phyloP scores from a whole-genome alignment of 2,797 vertebrate species.

The Periparus ater region DNA sequence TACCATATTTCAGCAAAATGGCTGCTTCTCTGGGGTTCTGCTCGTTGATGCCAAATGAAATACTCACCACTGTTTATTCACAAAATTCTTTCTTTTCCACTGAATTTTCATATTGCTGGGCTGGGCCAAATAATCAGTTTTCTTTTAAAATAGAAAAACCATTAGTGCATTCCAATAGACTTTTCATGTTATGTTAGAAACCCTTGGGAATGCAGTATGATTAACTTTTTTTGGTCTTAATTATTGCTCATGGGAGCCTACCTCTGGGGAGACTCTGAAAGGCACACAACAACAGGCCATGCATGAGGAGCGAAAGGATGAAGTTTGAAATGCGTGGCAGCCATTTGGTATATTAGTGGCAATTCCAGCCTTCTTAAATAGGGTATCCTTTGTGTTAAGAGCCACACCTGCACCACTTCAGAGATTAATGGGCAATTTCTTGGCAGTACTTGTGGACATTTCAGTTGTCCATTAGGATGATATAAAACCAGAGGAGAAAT shows the following conservation, averaged over 20 bases:
- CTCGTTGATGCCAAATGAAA: constrained; percentile 36
- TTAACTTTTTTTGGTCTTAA: constrained; percentile 13
- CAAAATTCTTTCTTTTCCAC: constrained; percentile 46
- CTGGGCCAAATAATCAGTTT: constrained; percentile 32
- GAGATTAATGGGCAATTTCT: constrained; percentile 20
- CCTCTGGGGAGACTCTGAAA: constrained; percentile 4
- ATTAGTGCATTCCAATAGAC: constrained; percentile 17
- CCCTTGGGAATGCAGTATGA: background rate
- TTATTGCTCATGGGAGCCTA: constrained; percentile 24
- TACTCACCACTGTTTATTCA: constrained; percentile 57
- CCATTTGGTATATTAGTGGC: background rate
- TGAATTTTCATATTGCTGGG: constrained; percentile 44
- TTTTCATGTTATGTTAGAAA: background rate
- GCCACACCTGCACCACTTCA: constrained; percentile 28
- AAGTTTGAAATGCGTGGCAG: background rate
- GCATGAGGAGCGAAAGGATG: background rate
- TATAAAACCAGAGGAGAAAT: background rate
- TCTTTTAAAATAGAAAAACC: constrained; percentile 35
- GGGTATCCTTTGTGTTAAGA: constrained; percentile 24
- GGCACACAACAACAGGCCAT: background rate
- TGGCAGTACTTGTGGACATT: background rate
- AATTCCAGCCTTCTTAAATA: background rate
- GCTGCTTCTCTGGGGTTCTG: constrained; percentile 7
- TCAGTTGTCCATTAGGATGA: constrained; percentile 35
- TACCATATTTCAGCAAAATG: constrained; percentile 61